phyloP scores from a whole-genome alignment of 2,888 invertebrate species.

The Octonoba sinensis region DNA sequence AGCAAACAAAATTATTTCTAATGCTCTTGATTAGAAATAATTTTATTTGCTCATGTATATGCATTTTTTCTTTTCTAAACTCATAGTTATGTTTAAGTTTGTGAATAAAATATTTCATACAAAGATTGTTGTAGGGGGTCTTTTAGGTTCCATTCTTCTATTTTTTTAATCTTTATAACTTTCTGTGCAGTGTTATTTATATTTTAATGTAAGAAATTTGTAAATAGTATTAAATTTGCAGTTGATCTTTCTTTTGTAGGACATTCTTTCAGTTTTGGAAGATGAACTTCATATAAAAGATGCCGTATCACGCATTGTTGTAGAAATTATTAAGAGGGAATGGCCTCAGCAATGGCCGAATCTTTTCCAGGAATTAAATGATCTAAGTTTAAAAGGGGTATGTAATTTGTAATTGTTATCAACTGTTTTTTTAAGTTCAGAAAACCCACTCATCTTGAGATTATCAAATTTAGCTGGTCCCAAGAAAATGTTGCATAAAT shows the following conservation, averaged over 20 bases:
- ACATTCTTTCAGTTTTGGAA: too few species aligned
- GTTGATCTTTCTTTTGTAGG: too few species aligned
- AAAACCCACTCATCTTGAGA: neutral
- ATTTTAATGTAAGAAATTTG: too few species aligned
- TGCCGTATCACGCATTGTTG: slow-evolving; percentile 82
- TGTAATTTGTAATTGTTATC: slow-evolving; percentile 44
- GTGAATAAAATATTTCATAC: neutral
- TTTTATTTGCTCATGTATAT: too few species aligned
- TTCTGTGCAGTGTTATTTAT: too few species aligned
- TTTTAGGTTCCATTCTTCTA: neutral
- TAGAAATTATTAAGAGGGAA: slow-evolving; percentile 96
- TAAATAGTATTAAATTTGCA: too few species aligned
- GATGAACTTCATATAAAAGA: slow-evolving; percentile 69
- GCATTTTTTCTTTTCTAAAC: neutral
- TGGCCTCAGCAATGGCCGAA: slow-evolving; percentile 98
- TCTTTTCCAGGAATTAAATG: slow-evolving; percentile 84
- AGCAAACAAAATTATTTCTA: too few species aligned
- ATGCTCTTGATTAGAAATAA: too few species aligned
- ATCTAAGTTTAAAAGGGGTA: slow-evolving; percentile 85
- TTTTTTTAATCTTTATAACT: too few species aligned
- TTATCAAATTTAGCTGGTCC: neutral
- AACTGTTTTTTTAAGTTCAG: neutral
- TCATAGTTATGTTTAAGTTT: neutral
- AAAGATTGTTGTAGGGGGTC: neutral
- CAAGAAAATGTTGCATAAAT: neutral